Evolutionary conservation across 1,140 invertebrate genomes (phyloP).

Genomic region (Lordiphosa mommai): DNA sequence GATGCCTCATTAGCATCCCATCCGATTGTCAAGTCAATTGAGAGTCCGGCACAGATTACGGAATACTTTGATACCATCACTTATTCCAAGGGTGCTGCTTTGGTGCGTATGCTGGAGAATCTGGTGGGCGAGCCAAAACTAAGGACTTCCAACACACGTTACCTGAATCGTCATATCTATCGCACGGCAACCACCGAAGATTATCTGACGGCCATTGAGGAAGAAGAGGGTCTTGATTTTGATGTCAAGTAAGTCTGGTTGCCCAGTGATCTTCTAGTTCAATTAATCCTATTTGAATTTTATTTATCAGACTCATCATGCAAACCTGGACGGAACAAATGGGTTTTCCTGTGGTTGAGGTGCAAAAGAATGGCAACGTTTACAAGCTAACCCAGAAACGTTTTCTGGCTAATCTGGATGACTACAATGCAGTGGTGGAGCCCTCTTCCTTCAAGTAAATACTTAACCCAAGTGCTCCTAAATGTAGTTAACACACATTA

Average conservation of each 20-base stretch:
- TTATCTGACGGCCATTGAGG: slow-evolving; percentile 85
- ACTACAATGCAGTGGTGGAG: slow-evolving; percentile 79
- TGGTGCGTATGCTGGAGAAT: slow-evolving; percentile 94
- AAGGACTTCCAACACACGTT: slow-evolving; percentile 85
- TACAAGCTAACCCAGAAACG: slow-evolving; percentile 86
- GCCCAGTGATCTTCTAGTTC: neutral
- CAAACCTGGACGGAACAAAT: slow-evolving; percentile 96
- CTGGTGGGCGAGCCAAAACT: slow-evolving; percentile 90
- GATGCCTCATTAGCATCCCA: slow-evolving; percentile 93
- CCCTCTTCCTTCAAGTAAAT: slow-evolving; percentile 83
- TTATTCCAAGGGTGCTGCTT: slow-evolving; percentile 94
- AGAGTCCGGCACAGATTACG: slow-evolving; percentile 93
- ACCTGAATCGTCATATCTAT: slow-evolving; percentile 86
- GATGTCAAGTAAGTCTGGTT: slow-evolving; percentile 80
- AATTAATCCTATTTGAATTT: neutral
- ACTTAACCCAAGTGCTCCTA: fast-evolving
- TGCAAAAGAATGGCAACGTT: slow-evolving; percentile 80
- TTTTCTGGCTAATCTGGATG: slow-evolving; percentile 85
- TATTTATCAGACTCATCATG: slow-evolving; percentile 85
- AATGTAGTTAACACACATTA: neutral
- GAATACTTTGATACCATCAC: slow-evolving; percentile 96
- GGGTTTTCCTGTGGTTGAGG: slow-evolving; percentile 91
- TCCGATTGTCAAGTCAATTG: slow-evolving; percentile 91
- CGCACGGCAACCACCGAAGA: slow-evolving; percentile 90
- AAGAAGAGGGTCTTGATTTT: slow-evolving; percentile 67